Evolutionary conservation across 2,888 invertebrate species (phyloP).

Genomic region (Panopea generosa): DNA sequence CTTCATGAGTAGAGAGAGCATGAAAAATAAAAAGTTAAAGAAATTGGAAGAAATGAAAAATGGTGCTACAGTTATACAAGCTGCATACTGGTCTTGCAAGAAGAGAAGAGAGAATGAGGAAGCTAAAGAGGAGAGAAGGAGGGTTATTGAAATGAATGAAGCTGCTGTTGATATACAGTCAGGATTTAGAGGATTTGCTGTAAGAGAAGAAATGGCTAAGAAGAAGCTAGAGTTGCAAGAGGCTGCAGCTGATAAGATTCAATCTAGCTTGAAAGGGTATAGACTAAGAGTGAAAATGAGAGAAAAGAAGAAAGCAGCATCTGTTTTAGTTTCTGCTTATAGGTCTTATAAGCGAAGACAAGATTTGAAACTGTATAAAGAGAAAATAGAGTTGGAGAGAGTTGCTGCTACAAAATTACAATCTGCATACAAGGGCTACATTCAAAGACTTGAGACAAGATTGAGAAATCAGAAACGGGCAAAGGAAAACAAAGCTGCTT

Average conservation of each 20-base stretch:
- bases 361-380: conserved; percentile 7
- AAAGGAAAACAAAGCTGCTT: conserved; percentile 18
- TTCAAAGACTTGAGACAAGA: conserved; percentile 11
- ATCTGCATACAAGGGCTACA: conserved; percentile 31
- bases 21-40: conserved; percentile 2
- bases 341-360: conserved; percentile 29
- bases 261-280: conserved; percentile 33
- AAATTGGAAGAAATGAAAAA: background rate
- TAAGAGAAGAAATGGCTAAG: conserved; percentile 26
- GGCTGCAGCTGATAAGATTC: conserved; percentile 26
- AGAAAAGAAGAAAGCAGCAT: conserved; percentile 20
- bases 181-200: conserved; percentile 24
- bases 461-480: conserved; percentile 3
- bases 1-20: conserved; percentile 22
- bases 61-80: conserved; percentile 22
- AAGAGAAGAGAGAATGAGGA: conserved; percentile 32
- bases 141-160: conserved; percentile 13
- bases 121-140: conserved; percentile 19
- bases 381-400: conserved; percentile 7
- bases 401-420: conserved; percentile 14
- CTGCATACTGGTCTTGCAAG: conserved; percentile 12
- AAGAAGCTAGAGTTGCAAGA: conserved; percentile 11
- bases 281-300: conserved; percentile 19
- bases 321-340: conserved; percentile 13
- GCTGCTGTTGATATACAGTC: conserved; percentile 40